phyloP scores from a whole-genome alignment of 2,888 invertebrate genomes.

The Oxyteleia sp. region DNA sequence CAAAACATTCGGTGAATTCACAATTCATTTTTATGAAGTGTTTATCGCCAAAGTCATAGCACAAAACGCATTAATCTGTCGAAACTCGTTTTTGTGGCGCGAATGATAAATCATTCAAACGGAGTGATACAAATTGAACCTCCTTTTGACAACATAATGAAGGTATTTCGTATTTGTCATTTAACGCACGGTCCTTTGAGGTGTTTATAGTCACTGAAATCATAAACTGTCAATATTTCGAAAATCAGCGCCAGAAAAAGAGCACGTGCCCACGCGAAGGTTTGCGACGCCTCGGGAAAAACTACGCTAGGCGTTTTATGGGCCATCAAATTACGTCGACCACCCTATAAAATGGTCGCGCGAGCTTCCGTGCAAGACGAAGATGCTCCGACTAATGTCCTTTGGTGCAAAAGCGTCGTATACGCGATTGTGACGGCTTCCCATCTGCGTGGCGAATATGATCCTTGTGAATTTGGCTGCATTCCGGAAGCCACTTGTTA shows the following conservation, averaged over 20 bases:
- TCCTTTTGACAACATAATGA: slow-evolving; percentile 57
- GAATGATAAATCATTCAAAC: slow-evolving; percentile 67
- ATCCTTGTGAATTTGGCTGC: slow-evolving; percentile 1
- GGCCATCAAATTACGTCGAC: slow-evolving; percentile 88
- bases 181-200: slow-evolving; percentile 53
- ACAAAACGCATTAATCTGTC: slow-evolving; percentile 61
- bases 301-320: slow-evolving; percentile 87
- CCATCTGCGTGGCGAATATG: slow-evolving; percentile 33
- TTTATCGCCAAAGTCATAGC: slow-evolving; percentile 60
- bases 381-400: slow-evolving; percentile 81
- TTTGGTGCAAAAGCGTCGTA: slow-evolving; percentile 68
- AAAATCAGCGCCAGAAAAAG: slow-evolving; percentile 79
- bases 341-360: slow-evolving; percentile 87
- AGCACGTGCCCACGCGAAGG: slow-evolving; percentile 80
- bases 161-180: slow-evolving; percentile 61
- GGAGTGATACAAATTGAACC: slow-evolving; percentile 63
- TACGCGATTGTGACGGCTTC: slow-evolving; percentile 29
- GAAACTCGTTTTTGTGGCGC: slow-evolving; percentile 57
- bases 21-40: slow-evolving; percentile 71
- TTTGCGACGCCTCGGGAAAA: slow-evolving; percentile 84
- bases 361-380: slow-evolving; percentile 86
- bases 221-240: slow-evolving; percentile 76
- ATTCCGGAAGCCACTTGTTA: slow-evolving; percentile 41
- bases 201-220: slow-evolving; percentile 52
- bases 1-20: slow-evolving; percentile 59